Conservation (phyloP, 2,113 vertebrate species). For the zebrafish (Danio rerio) region GRCz12tu NC_133181.1:3834001-3834500, state of each 20-base stretch:
- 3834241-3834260: conserved; percentile 17
- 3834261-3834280: conserved; percentile 28
- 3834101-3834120: conserved; percentile 7
- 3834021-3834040: not conserved
- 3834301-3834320: conserved; percentile 5
- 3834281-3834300: conserved; percentile 33
- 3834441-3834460: not conserved
- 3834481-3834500: not conserved
- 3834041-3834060: not conserved
- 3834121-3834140: not conserved
- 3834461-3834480: not conserved
- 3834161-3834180: not conserved
- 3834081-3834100: not conserved
- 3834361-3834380: conserved; percentile 52
- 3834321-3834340: conserved; percentile 38
- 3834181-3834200: conserved; percentile 23
- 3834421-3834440: conserved; percentile 10
- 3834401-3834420: conserved; percentile 22
- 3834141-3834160: not conserved
- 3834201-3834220: conserved; percentile 11
- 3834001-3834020: not conserved
- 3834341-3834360: conserved; percentile 18
- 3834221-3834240: conserved; percentile 37
- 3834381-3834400: conserved; percentile 27
- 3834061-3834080: not conserved